phyloP scores from a whole-genome alignment of 1,140 invertebrate species.

The Drusus annulatus region DNA sequence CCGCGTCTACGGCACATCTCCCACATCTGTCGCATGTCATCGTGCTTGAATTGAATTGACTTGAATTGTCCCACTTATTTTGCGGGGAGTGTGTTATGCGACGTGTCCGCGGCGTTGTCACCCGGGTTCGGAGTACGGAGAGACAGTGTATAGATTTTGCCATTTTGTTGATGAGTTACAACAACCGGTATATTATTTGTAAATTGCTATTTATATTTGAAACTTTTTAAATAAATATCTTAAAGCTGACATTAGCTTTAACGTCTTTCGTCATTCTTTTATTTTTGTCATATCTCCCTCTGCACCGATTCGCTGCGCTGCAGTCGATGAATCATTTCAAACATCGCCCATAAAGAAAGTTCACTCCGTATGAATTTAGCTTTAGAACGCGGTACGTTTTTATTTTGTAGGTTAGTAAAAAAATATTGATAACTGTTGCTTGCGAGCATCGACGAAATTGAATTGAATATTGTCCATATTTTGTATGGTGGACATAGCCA shows the following conservation, averaged over 20 bases:
- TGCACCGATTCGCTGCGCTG: background rate
- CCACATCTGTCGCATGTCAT: no score
- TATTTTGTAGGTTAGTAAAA: background rate
- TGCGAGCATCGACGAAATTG: no score
- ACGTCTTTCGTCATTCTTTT: slow-evolving; percentile 50
- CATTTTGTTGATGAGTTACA: slow-evolving; percentile 42
- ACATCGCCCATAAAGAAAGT: background rate
- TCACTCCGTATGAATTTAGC: background rate
- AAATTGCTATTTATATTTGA: slow-evolving; percentile 60
- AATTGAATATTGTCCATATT: no score
- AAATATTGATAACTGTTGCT: no score
- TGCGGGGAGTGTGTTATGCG: no score
- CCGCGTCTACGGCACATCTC: no score
- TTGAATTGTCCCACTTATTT: no score
- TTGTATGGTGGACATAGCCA: no score
- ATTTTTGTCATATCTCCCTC: slow-evolving; percentile 50
- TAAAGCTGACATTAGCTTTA: slow-evolving; percentile 59
- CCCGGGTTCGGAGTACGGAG: background rate
- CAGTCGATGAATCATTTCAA: background rate
- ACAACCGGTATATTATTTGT: slow-evolving; percentile 57
- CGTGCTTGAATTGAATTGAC: no score
- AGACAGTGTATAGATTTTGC: slow-evolving; percentile 34
- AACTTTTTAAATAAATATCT: slow-evolving; percentile 58
- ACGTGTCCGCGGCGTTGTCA: background rate
- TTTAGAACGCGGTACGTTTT: background rate